Evolutionary conservation across 2,113 vertebrate species (phyloP).

Genomic region (Rhombomys opimus): DNA sequence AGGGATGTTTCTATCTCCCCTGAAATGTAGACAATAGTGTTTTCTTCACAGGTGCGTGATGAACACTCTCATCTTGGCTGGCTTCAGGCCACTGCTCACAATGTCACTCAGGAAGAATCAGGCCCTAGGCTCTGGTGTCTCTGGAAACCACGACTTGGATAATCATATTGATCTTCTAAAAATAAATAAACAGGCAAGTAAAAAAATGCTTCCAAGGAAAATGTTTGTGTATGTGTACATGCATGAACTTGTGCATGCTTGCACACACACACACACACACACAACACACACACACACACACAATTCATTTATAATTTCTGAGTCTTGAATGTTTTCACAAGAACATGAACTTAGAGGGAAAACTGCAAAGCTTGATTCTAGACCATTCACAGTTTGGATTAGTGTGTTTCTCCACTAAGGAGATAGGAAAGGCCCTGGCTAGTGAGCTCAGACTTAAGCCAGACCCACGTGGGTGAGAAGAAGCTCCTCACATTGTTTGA

Average conservation of each 20-base stretch:
- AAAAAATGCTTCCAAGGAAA: neutral
- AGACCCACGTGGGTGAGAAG: neutral
- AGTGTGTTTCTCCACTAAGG: neutral
- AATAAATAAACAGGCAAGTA: neutral
- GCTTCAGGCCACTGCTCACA: no score
- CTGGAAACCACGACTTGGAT: neutral
- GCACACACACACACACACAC: no score
- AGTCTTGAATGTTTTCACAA: neutral
- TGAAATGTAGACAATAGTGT: neutral
- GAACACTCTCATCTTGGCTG: conserved; percentile 68
- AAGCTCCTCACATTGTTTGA: neutral
- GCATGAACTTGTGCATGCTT: fast-evolving
- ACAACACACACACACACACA: neutral
- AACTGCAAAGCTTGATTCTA: neutral
- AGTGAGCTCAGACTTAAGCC: neutral
- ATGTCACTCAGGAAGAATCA: neutral
- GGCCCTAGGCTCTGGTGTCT: neutral
- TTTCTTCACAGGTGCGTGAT: conserved; percentile 82
- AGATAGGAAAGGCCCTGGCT: neutral
- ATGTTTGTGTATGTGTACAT: neutral
- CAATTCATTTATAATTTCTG: neutral
- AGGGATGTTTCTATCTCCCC: conserved; percentile 44
- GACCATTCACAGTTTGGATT: neutral
- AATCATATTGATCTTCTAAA: neutral
- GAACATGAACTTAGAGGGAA: neutral